phyloP scores from a whole-genome alignment of 1,140 invertebrate genomes.

The Wiebesia pumilae region DNA sequence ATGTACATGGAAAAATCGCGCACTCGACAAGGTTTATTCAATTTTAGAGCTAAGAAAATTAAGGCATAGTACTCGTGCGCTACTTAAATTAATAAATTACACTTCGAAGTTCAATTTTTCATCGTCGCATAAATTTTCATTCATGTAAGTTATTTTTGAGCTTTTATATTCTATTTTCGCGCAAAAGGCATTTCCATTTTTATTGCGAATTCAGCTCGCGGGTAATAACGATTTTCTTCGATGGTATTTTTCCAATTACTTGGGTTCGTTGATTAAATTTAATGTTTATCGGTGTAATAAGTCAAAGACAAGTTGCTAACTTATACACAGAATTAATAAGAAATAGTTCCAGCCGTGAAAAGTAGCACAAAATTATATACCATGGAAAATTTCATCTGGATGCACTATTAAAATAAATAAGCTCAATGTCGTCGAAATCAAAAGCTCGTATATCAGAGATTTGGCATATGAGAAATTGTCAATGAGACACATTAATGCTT shows the following conservation, averaged over 20 bases:
- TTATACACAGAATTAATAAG: not conserved
- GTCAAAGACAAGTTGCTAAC: not conserved
- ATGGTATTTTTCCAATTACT: too few species aligned
- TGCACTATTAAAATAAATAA: too few species aligned
- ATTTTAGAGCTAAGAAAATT: conserved; percentile 33
- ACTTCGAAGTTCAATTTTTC: conserved; percentile 22
- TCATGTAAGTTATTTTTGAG: too few species aligned
- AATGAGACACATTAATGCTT: too few species aligned
- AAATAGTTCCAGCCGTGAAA: not conserved
- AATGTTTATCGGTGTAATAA: not conserved
- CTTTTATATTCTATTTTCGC: too few species aligned
- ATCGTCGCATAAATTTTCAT: too few species aligned
- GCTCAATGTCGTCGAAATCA: not conserved
- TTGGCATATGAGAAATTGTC: not conserved
- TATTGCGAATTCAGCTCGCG: too few species aligned
- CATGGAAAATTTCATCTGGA: too few species aligned
- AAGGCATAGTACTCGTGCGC: not conserved
- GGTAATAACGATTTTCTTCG: too few species aligned
- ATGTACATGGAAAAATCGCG: not conserved
- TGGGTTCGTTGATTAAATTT: not conserved
- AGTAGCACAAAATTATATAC: not conserved
- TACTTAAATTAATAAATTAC: conserved; percentile 23
- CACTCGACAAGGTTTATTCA: conserved; percentile 1
- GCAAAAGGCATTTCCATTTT: too few species aligned
- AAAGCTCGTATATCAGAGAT: not conserved